Conservation (phyloP, 1,140 invertebrate genomes). For the Drosophila malerkotliana region DNA sequence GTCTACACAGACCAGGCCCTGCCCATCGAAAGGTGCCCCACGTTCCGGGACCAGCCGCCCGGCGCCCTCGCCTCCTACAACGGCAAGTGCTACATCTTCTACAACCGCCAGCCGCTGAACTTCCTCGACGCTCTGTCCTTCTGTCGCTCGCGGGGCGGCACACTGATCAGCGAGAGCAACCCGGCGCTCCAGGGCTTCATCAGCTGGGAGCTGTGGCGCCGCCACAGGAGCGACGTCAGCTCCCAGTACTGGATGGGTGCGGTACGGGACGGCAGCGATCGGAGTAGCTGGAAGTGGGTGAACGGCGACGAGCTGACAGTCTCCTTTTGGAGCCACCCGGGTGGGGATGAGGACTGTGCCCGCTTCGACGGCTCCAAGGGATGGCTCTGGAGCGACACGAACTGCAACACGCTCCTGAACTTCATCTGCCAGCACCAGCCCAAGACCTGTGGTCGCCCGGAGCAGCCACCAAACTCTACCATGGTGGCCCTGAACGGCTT, state of each 20-base stretch:
- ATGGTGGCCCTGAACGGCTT: conserved; percentile 89
- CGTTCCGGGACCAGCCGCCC: conserved; percentile 95
- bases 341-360: conserved; percentile 93
- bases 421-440: conserved; percentile 98
- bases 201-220: conserved; percentile 96
- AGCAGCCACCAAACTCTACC: conserved; percentile 96
- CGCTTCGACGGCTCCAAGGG: conserved; percentile 96
- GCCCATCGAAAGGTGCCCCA: conserved; percentile 96
- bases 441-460: conserved; percentile 94
- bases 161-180: conserved; percentile 96
- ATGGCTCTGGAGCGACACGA: conserved; percentile 97
- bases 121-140: conserved; percentile 93
- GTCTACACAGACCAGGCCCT: conserved; percentile 97
- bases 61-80: conserved; percentile 97
- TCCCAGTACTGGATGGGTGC: conserved; percentile 98
- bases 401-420: conserved; percentile 93
- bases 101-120: conserved; percentile 92
- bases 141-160: conserved; percentile 91
- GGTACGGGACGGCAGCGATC: conserved; percentile 91
- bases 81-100: conserved; percentile 98
- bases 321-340: conserved; percentile 96
- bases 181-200: conserved; percentile 97
- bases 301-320: conserved; percentile 94
- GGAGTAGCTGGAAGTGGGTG: conserved; percentile 95
- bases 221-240: conserved; percentile 94